Base-by-base conservation (phyloP, 2,888 invertebrate species). In the Ptychoptera albimana region DNA sequence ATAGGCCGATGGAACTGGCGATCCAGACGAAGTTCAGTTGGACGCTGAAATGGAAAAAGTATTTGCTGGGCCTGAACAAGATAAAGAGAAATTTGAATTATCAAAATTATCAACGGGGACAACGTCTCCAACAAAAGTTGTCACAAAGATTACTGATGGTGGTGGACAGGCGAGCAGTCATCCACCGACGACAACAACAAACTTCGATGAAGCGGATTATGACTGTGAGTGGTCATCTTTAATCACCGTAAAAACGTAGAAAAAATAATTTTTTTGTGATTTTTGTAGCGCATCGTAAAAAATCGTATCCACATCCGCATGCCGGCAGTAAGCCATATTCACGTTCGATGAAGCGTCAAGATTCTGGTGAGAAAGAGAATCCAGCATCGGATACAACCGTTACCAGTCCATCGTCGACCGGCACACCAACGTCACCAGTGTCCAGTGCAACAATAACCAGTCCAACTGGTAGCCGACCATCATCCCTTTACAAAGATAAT, bases 11-110 rank as follows among this genome's bases (percentile, higher is more conserved):
- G 66, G 72, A 68, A 66, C 71, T 71, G 60, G 68, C 67, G 69
- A 72, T 66, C 66, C 70, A 59, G 72, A 77, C 63, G 79, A 79
- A 61, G 72, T 82, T 54, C 77, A 76, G 54, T 70, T 87, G 68
- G 86, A 87, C 68, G 83, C 84, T 64, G 87, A 86, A 73, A 86
- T 86, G 79, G 85, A 85, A 57, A 82, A 86, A 64, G 85, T 86
- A 57, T 83, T 87, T 64, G 82, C 81, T 64, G 77, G 75, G 69
- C 73, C 73, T 51, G 68, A 69, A 47, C 64, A 68, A 49, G 69
- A 72, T 54, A 61, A 58, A 51, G 62, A 63, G 16, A 69, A 71
- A 56, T 78, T 75, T 66, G 71, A 75, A 69, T 70, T 77, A 59
- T 68, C 72, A 55, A 66, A 66, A 45, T 63, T 74, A 50, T 68